Evolutionary conservation across 2,113 vertebrate genomes (phyloP).

Genomic region (Nestor notabilis): DNA sequence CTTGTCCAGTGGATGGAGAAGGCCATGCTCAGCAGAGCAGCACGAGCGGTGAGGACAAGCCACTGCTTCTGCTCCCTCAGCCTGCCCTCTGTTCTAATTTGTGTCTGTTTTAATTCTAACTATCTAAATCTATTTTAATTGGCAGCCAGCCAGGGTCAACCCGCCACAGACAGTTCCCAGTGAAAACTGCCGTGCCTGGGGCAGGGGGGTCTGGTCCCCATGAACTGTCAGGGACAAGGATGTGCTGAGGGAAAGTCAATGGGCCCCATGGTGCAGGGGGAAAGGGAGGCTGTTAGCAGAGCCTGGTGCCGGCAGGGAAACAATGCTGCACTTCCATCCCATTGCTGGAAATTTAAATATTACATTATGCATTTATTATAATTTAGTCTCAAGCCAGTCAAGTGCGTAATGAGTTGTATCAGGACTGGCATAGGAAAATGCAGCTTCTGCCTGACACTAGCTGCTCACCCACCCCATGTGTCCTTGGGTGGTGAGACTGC

Average conservation of each 20-base stretch:
- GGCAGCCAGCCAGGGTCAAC: not conserved
- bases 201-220: not conserved
- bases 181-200: fast-evolving
- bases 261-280: fast-evolving
- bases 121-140: not conserved
- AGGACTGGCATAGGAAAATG: not conserved
- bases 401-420: not conserved
- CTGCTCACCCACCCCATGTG: not conserved
- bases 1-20: fast-evolving
- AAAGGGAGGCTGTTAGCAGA: not conserved
- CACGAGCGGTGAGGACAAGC: fast-evolving
- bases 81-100: not conserved
- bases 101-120: not conserved
- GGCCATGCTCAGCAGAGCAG: not conserved
- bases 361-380: not conserved
- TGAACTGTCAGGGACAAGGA: fast-evolving
- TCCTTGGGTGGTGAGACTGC: not conserved
- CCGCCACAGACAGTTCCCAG: not conserved
- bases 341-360: not conserved
- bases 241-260: not conserved
- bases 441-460: not conserved
- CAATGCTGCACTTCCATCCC: not conserved
- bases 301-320: fast-evolving
- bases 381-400: not conserved
- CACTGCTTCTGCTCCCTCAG: not conserved